Evolutionary conservation across 2,797 vertebrate genomes (phyloP).

Genomic region (Catamblyrhynchus diadema): DNA sequence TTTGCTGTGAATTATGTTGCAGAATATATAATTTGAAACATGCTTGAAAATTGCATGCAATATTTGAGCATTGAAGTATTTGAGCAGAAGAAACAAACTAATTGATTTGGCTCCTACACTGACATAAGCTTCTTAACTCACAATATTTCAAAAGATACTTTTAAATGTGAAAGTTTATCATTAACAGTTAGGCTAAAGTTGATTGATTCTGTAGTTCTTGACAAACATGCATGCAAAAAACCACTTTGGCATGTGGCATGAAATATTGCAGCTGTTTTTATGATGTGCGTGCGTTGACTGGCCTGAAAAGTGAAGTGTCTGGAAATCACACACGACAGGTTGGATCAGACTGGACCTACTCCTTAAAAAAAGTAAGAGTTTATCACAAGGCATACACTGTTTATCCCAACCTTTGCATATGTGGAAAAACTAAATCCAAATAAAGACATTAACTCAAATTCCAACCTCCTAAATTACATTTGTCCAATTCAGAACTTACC

Average conservation of each 20-base stretch:
- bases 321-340: not conserved
- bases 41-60: not conserved
- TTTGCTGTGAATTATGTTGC: not conserved
- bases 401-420: not conserved
- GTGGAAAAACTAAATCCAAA: not conserved
- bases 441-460: not conserved
- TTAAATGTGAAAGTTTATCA: not conserved
- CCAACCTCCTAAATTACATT: not conserved
- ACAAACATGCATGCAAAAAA: not conserved
- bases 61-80: not conserved
- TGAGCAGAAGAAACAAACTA: not conserved
- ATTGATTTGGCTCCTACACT: not conserved
- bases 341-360: not conserved
- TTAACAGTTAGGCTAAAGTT: not conserved
- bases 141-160: not conserved
- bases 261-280: not conserved
- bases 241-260: not conserved
- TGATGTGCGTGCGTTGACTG: not conserved
- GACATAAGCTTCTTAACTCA: not conserved
- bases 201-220: not conserved
- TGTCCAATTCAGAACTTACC: constrained; percentile 70
- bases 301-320: not conserved
- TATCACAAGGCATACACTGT: not conserved
- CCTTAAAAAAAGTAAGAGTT: not conserved
- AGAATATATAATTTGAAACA: not conserved